Evolutionary conservation across 2,888 invertebrate genomes (phyloP), one percentile per base, ranked within the genome.

Genomic region (Agrilus mali): DNA sequence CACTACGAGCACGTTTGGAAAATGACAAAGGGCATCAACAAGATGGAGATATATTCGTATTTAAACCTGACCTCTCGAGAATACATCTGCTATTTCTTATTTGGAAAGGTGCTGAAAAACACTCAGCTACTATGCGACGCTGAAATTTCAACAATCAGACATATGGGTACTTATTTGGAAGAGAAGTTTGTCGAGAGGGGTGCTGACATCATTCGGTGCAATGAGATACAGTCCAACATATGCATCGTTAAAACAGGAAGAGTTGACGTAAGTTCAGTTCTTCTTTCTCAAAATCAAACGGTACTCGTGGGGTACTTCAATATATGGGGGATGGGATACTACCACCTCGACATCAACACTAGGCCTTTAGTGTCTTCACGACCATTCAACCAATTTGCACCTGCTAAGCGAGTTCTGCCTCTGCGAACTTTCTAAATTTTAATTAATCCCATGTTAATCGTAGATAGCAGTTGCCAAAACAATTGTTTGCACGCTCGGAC

Each of bases 1-100:
- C 51, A 57, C 39, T 54, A 49, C 34, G 52, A 54, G 33, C 53
- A 54, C 33, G 43, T 49, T 2, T 51, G 52, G 52, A 47, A 49
- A 13, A 52, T 49, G 45, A 47, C 50, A 2, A 44, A 50, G 27
- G 53, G 53, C 3, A 41, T 40, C 20, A 34, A 44, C 27, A 42
- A 46, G 14, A 34, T 17, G 2, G 5, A 16, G 6, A 42, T 40
- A 1, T 34, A 47, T 3, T 20, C 33, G 4, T 37, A 31, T 31
- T 44, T 43, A 13, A 38, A 45, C 14, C 15, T 40, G 1, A 27
- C 41, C 16, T 40, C 46, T 15, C 47, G 38, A 22, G 49, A 45
- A 20, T 45, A 47, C n/a, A 31, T 49, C 7, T 41, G 34, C 2
- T 33, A 33, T n/a, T 33, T 12, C 10, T 37, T 49, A 13, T 49